Conservation (phyloP, 2,113 vertebrate species). For the Murina feae region DNA sequence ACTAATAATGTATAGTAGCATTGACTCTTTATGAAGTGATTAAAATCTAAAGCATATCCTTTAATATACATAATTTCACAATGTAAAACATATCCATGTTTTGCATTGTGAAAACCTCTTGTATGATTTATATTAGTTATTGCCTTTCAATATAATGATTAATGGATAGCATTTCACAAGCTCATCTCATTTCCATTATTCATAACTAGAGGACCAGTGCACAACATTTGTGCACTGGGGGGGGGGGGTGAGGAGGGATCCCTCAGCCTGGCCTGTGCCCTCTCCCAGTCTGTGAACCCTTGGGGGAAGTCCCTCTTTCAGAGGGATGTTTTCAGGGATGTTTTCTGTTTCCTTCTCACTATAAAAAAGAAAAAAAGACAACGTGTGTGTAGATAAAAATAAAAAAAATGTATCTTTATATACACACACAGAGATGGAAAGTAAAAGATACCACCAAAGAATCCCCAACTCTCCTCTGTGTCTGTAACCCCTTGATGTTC, state of each 20-base stretch:
- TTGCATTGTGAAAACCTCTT: neutral
- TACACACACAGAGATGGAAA: neutral
- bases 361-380: neutral
- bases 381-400: neutral
- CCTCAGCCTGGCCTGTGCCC: too few species aligned
- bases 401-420: neutral
- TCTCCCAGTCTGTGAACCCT: too few species aligned
- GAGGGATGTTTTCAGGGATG: neutral
- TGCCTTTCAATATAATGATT: neutral
- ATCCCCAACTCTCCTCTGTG: neutral
- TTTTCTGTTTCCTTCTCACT: neutral
- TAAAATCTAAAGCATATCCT: neutral
- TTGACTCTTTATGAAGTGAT: neutral
- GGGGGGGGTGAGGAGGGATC: too few species aligned
- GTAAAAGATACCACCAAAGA: neutral
- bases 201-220: neutral
- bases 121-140: neutral
- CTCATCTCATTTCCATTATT: neutral
- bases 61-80: neutral
- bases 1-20: neutral
- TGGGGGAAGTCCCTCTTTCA: neutral
- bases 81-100: too few species aligned
- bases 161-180: neutral
- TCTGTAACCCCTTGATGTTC: neutral
- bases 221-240: too few species aligned